Evolutionary conservation across 2,797 vertebrate species (phyloP), one percentile per base, ranked within the genome.

Genomic region (Phyllotis vaccarum): DNA sequence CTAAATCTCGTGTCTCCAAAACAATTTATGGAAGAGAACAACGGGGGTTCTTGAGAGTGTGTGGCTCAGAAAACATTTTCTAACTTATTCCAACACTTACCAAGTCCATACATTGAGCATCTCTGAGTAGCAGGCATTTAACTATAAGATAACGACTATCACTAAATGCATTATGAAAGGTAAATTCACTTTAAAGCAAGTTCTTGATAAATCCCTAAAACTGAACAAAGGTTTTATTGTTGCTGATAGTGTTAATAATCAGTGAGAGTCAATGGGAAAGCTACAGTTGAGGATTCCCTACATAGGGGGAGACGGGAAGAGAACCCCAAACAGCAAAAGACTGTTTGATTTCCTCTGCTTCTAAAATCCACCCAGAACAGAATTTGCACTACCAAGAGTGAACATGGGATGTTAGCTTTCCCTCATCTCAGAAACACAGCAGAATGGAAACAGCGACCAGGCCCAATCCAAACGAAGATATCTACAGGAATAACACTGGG

Each of bases 401-500:
- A 83, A 82, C 46, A 90, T 46, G 64, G 95, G 89, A 68, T 94
- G 37, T 97, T 94, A 97, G 95, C 86, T 95, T 95, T 93, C 89
- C 80, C 58, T 89, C 40, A 49, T 94, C 92, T 95, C 86, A 72
- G 95, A 95, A 80, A 96, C 89, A 82, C 92, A 97, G 90, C 93
- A 89, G 89, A 91, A 91, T 89, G 94, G 86, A 89, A 92, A 94
- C 60, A 68, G 75, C 49, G 68, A 91, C n/a, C n/a, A 78, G 94
- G 34, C 87, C 95, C 95, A 97, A 94, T 62, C 91, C 89, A 97
- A 97, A 97, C 93, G 97, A 96, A 97, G 96, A 85, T 91, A 94
- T 66, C 86, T 88, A 72, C 91, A 95, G 95, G 40, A 96, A 97
- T 91, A 97, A 96, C 93, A 96, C 0, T 79, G 90, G 80, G 88